A percentile compares a stretch with the other conserved stretches of the same genome.
phyloP scores from a whole-genome alignment of 2,113 vertebrate species.

The Pomatostomus ruficeps region DNA sequence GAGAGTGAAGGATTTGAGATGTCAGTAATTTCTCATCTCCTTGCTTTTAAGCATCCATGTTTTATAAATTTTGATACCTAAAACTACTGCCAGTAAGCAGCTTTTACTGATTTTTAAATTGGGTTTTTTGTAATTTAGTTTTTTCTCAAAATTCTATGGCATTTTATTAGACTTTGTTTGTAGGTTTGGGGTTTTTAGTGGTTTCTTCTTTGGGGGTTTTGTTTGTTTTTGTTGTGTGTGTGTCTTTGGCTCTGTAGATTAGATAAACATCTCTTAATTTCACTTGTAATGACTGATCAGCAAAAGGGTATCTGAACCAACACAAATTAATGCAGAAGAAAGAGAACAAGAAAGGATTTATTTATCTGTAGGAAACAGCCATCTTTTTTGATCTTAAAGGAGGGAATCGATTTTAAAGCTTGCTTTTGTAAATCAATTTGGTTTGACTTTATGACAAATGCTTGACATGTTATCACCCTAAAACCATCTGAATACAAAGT shows the following conservation, averaged over 20 bases:
- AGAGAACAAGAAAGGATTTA: not conserved
- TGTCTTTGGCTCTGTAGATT: not conserved
- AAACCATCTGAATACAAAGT: not conserved
- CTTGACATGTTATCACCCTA: not conserved
- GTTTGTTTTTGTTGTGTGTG: not conserved
- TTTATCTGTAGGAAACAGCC: not conserved
- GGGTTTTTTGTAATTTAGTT: not conserved
- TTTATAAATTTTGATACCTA: not conserved
- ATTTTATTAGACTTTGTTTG: not conserved
- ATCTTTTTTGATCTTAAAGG: not conserved
- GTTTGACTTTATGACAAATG: not conserved
- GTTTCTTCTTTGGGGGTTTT: not conserved
- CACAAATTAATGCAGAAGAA: not conserved
- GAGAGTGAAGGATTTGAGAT: not conserved
- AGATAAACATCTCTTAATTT: not conserved
- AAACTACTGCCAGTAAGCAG: not conserved
- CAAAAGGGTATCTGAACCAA: not conserved
- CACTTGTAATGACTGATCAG: not conserved
- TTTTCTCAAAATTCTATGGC: not conserved
- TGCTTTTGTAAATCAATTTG: not conserved
- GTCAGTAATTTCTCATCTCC: not conserved
- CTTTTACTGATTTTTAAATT: not conserved
- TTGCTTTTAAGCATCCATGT: not conserved
- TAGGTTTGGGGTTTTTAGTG: not conserved
- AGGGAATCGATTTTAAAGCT: not conserved